Evolutionary conservation across 1,140 invertebrate species (phyloP), one percentile per base, ranked within the genome.

Genomic region (Ganaspis sp.): DNA sequence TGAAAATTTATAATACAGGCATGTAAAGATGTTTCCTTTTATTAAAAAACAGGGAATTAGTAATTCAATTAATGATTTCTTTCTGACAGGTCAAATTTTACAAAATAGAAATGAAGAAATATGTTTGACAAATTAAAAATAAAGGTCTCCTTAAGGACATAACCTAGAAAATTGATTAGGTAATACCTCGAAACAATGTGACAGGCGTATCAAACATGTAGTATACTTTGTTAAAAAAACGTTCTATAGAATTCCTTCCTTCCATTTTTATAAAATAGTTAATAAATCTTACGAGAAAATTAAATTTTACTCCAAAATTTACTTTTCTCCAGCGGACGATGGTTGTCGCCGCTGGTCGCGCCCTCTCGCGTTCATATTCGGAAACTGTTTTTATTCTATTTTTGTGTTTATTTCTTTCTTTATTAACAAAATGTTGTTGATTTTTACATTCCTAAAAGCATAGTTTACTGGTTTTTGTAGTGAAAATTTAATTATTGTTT

Each of bases 151-250:
- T 64, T 64, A 26, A n/a, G 53, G 26, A 12, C 74, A 80, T 83
- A 83, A 83, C 76, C 77, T 64, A 40, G 17, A 74, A 54, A 26
- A 5, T 19, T 74, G 82, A 87, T 89, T 87, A 88, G 86, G 83
- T 88, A 89, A 90, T 92, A 95, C 94, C 94, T 90, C 94, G 91
- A 80, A 95, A 93, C 90, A 93, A 94, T 49, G 93, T 94, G 75
- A 94, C 92, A 12, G 94, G 94, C 40, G 86, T 82, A 85, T 95
- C 94, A 11, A 95, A 80, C 1, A 92, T 83, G 76, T 89, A 5
- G 12, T 64, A 29, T 4, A 64, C 5, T 0, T 15, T n/a, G 12
- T 29, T 26, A 0, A 15, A 5, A n/a, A 64, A 12, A 29, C 23
- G 58, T 64, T 64, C 0, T 0, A 83, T 4, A 0, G 9, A 0